phyloP scores from a whole-genome alignment of 64 coral and sea anemone species.

The Cladopsammia gracilis region DNA sequence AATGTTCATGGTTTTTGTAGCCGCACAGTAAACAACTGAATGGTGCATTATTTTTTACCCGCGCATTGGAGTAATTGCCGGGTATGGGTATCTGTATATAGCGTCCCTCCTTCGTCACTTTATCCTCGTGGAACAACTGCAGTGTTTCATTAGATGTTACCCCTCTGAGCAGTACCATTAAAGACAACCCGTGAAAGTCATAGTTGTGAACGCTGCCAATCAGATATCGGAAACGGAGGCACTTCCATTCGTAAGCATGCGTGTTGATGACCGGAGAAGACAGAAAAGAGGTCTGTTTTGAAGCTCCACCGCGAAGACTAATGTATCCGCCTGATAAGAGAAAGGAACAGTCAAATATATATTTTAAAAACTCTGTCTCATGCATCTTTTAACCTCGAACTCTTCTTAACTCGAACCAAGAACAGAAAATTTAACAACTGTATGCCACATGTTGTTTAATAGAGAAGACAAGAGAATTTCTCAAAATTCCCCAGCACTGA shows the following conservation, averaged over 20 bases:
- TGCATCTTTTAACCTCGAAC: too few species aligned
- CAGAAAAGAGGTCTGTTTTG: not conserved
- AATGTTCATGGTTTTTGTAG: not conserved
- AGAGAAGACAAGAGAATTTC: too few species aligned
- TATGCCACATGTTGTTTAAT: too few species aligned
- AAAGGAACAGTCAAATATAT: not conserved
- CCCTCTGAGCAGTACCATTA: not conserved
- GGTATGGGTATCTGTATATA: conserved; percentile 7
- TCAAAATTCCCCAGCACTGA: too few species aligned
- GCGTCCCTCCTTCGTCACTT: not conserved
- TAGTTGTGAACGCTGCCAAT: not conserved
- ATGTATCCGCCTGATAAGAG: not conserved
- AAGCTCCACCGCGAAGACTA: not conserved
- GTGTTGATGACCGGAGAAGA: not conserved
- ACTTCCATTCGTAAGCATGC: not conserved
- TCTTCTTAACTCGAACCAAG: too few species aligned
- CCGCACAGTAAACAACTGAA: not conserved
- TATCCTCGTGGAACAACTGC: not conserved
- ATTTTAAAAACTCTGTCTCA: too few species aligned
- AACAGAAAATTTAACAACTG: too few species aligned
- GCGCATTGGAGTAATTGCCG: not conserved
- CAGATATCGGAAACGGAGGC: not conserved
- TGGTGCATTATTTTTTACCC: not conserved
- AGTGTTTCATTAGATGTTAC: not conserved
- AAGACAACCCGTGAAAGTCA: not conserved